Evolutionary conservation across 2,797 vertebrate species (phyloP).

Genomic region (Loris lydekkerianus): DNA sequence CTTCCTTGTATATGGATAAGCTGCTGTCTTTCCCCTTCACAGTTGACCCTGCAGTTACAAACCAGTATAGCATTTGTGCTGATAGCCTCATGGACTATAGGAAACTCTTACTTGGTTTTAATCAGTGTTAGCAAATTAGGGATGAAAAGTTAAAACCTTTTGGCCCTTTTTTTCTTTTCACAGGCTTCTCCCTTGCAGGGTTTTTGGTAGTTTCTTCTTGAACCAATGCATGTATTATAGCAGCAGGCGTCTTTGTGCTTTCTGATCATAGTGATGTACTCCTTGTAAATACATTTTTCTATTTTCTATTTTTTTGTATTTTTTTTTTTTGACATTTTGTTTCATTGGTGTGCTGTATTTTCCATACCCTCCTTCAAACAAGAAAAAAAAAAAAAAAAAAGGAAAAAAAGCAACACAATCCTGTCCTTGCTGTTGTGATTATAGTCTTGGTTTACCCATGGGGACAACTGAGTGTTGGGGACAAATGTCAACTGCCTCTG

Average conservation of each 20-base stretch:
- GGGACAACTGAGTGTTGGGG: conserved; percentile 80
- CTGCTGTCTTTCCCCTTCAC: conserved; percentile 81
- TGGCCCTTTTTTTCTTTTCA: conserved; percentile 64
- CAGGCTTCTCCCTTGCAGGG: conserved; percentile 84
- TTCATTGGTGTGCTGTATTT: conserved; percentile 91
- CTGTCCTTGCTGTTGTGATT: conserved; percentile 88
- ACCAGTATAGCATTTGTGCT: conserved; percentile 86
- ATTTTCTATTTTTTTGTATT: conserved; percentile 90
- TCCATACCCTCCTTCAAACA: conserved; percentile 87
- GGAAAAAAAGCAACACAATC: conserved; percentile 64
- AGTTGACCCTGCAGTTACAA: conserved; percentile 84
- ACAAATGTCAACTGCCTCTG: not conserved
- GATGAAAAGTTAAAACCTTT: conserved; percentile 83
- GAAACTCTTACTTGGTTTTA: conserved; percentile 87
- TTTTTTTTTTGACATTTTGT: conserved; percentile 90
- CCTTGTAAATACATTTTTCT: conserved; percentile 94
- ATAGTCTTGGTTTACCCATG: conserved; percentile 85
- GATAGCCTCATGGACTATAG: conserved; percentile 84
- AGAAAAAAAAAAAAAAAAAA: conserved; percentile 74
- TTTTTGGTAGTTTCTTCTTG: conserved; percentile 87
- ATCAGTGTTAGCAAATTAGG: conserved; percentile 90
- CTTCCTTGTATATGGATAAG: conserved; percentile 89
- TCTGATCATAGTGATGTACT: conserved; percentile 91
- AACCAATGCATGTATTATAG: conserved; percentile 91
- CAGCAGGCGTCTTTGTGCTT: conserved; percentile 90